Evolutionary conservation across 1,140 invertebrate genomes (phyloP), one percentile per base, ranked within the genome.

Genomic region (Paraescarpia echinospica): DNA sequence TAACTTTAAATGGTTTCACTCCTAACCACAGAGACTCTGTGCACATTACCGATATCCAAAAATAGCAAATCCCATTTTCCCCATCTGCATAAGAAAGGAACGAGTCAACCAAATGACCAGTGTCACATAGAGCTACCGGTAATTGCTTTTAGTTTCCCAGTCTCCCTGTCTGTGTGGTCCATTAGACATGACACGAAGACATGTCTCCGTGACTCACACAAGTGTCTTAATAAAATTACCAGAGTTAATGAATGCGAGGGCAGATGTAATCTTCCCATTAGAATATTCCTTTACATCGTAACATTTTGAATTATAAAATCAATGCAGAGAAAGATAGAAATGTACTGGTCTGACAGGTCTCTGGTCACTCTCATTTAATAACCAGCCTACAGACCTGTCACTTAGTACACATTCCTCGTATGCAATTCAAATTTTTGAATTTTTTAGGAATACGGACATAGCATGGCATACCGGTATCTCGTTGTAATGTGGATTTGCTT

Each of bases 221-320:
- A 77, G 4, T 27, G 22, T 14, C 59, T 77, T 77, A 77, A 77
- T 77, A 0, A 77, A 77, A 77, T 77, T 77, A 77, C 18, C 18
- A 18, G 27, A 77, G 41, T 12, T 77, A 77, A 77, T 77, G 59
- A 77, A 1, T 31, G 59, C 27, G 59, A 27, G 27, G 59, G 18
- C 59, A 77, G 59, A 77, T 77, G 59, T 77, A 77, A 77, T 77
- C 59, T 77, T 77, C 59, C 59, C 22, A 77, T 77, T 77, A 77
- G 59, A 77, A 27, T 77, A 77, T 77, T 0, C 59, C 27, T 77
- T 18, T 27, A 4, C 59, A 77, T 77, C 59, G 18, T 77, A 77
- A 77, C 59, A 4, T 77, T 31, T 77, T 77, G 59, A 77, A 27
- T 77, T 77, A 77, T 18, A 27, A 77, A 77, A 77, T 77, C 59